Base-by-base conservation (phyloP, 2,113 vertebrate species). In the Neodontobutis hainanensis region DNA sequence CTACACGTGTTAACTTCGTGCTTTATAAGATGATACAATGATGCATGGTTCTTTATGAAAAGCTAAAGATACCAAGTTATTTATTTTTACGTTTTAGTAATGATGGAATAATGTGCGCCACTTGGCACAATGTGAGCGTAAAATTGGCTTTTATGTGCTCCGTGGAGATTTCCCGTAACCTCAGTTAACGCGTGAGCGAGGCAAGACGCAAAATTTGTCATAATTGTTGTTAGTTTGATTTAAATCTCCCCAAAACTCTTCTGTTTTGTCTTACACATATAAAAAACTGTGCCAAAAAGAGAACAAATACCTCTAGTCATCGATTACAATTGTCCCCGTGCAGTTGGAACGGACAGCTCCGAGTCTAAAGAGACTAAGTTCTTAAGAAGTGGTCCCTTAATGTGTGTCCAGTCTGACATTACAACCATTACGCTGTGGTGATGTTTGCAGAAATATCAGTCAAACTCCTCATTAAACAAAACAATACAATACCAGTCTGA, bases 91-190 rank as follows among this genome's bases (percentile, higher is more conserved):
- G 52, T 34, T 55, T 36, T 12, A 46, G 14, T 8, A 55, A n/a
- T 38, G 52, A 38, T 34, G 52, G 52, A 7, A 55, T 34, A 34
- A 36, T 38, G 46, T 59, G 64, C 60, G 67, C 72, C 47, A 66
- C 52, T 27, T 67, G 70, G 63, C 53, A 62, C 73, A 40, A 12
- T 62, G 53, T 49, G 53, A 46, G 55, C 50, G 40, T 35, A 57
- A 65, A 75, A 65, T 38, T 50, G 19, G 2, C 6, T 34, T 32
- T 58, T 51, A 65, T 48, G 38, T 12, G 49, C 72, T 65, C 55
- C 48, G 4, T 14, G 42, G 44, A 56, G 38, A 38, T 46, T 53
- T 11, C 32, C 9, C 8, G 2, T 48, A 49, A 15, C 9, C n/a
- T 34, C 0, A 44, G 12, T 55, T 45, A n/a, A 1, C 7, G 45